These are phyloP conservation scores for Helobdella robusta DNA, from an alignment of 2,888 invertebrate species.

Conservation along the genomic window DNA sequence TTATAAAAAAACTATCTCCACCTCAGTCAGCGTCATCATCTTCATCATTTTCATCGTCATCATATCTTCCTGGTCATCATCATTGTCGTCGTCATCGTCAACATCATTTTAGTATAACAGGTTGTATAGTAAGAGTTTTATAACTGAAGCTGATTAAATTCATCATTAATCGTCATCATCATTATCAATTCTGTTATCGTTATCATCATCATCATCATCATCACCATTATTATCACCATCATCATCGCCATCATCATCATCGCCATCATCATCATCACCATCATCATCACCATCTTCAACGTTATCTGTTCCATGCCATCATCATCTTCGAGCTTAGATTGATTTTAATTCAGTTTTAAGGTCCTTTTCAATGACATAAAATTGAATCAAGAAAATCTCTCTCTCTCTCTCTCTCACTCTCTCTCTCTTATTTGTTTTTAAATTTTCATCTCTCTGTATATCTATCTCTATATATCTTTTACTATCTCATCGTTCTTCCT, in stretches of 20 bases:
- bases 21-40: background rate
- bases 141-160: too few species aligned
- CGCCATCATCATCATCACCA: background rate
- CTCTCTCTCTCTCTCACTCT: background rate
- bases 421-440: background rate
- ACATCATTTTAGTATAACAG: too few species aligned
- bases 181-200: background rate
- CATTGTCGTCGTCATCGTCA: background rate
- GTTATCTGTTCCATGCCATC: too few species aligned
- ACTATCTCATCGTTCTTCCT: too few species aligned
- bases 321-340: background rate
- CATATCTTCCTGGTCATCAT: background rate
- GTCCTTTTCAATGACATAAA: too few species aligned
- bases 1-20: background rate
- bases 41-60: background rate
- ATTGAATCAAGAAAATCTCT: too few species aligned
- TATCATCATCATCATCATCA: background rate
- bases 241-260: background rate
- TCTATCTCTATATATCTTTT: too few species aligned
- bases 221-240: slow-evolving; percentile 4
- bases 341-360: background rate
- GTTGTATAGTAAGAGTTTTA: too few species aligned
- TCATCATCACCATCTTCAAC: background rate
- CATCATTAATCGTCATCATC: background rate
- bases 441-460: slow-evolving; percentile 14